Evolutionary conservation across 37 sponge, comb jelly and placozoan species (phyloP), one percentile per base, ranked within the genome.

Genomic region (Spongia lamella): DNA sequence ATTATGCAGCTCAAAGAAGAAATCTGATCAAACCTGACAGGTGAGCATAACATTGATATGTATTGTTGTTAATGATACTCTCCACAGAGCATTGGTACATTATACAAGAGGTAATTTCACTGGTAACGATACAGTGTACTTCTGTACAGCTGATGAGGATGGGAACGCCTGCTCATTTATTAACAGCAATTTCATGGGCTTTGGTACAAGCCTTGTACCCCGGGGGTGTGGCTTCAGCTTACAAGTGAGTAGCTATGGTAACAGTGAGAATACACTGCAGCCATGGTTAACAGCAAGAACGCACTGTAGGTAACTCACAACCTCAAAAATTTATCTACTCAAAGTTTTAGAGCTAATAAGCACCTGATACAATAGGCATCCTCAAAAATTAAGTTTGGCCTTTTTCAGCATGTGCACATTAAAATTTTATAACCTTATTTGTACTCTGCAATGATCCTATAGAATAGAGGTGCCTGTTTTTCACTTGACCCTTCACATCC

Each of bases 131-230:
- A 92, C 93, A 11, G 93, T 92, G 16, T 84, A 88, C 63, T 88
- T 92, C 72, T 56, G 67, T 68, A 82, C 84, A 38, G 86, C 65
- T 31, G 93, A 92, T 53, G 13, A n/a, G 38, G 63, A 76, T 35
- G 93, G 93, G 24, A 92, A 92, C 61, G 93, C 85, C 1, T 92
- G 93, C 63, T 92, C 90, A 62, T 92, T 92, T 69, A 92, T 92
- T 68, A 92, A 92, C 86, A 92, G 93, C 78, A 88, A 88, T 71
- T 92, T 88, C 82, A 92, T 92, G 93, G 89, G 89, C 6, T 92
- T 92, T 84, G 93, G 93, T 16, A 92, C 89, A 38, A 89, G 70
- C 9, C 82, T 92, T 32, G 89, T 92, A 1, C 93, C 93, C 13
- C 61, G 84, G 54, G 86, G 78, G 29, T 92, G 93, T 83, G 93